Conservation (phyloP, 2,113 vertebrate species). For the rabbit (Oryctolagus cuniculus) region DNA sequence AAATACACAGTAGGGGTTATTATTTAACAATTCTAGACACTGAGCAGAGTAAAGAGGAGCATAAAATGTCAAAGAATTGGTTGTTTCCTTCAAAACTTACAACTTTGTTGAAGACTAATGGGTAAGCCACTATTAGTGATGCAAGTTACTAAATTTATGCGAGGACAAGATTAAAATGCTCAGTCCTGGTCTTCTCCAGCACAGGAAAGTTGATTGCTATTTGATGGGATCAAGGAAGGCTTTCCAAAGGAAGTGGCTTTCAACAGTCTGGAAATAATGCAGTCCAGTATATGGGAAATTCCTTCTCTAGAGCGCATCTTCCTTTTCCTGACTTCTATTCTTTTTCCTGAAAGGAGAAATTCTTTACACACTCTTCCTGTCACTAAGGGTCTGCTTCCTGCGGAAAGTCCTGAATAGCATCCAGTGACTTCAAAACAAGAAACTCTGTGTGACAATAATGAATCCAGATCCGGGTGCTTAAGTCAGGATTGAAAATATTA, state of each 20-base stretch:
- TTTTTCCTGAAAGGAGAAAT: constrained; percentile 62
- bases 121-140: constrained; percentile 20
- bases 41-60: not conserved
- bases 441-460: not conserved
- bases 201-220: constrained; percentile 43
- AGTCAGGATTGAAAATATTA: constrained; percentile 43
- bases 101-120: constrained; percentile 20
- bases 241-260: constrained; percentile 45
- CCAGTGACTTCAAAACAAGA: constrained; percentile 53
- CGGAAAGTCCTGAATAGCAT: constrained; percentile 3
- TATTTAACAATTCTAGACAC: not conserved
- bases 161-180: constrained; percentile 42
- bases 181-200: not conserved
- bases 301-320: not conserved
- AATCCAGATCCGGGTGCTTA: constrained; percentile 4
- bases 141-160: constrained; percentile 33
- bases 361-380: constrained; percentile 66
- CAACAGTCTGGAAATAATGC: not conserved
- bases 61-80: not conserved
- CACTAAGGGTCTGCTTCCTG: constrained; percentile 64
- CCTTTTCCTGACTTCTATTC: constrained; percentile 47
- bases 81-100: not conserved
- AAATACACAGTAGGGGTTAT: not conserved
- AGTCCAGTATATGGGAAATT: not conserved
- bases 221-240: constrained; percentile 38